phyloP scores from a whole-genome alignment of 2,888 invertebrate genomes.

The Hoplodrina ambigua region DNA sequence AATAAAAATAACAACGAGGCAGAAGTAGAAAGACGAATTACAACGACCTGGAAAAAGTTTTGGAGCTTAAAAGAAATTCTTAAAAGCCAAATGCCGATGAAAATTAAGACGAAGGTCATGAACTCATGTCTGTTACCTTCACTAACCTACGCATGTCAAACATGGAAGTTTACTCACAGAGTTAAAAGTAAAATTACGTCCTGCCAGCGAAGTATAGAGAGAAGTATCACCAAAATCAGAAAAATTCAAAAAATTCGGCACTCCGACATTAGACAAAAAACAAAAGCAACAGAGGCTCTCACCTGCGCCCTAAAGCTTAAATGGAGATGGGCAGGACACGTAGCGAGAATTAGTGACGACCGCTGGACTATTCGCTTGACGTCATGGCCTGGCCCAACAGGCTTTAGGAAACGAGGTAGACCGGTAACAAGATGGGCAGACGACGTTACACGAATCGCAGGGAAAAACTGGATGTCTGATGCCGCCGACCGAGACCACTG shows the following conservation, averaged over 20 bases:
- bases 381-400: not conserved
- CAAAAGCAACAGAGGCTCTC: too few relatives aligned
- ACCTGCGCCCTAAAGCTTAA: too few relatives aligned
- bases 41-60: not conserved
- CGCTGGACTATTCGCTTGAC: slow-evolving; percentile 4
- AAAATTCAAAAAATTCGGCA: not conserved
- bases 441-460: not conserved
- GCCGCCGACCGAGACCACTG: not conserved
- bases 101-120: slow-evolving; percentile 1
- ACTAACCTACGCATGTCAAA: not conserved
- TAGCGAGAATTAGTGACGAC: not conserved
- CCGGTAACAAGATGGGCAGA: not conserved
- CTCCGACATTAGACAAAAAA: too few relatives aligned
- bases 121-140: not conserved
- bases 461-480: not conserved
- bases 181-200: not conserved
- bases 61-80: not conserved
- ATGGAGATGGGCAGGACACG: too few relatives aligned
- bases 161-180: too few relatives aligned
- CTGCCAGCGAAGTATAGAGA: slow-evolving; percentile 1
- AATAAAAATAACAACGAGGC: too few relatives aligned
- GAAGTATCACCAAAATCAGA: not conserved
- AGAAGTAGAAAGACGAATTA: too few relatives aligned
- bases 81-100: not conserved
- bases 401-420: not conserved